These are phyloP conservation scores for Brachyrhaphis roseni DNA, from an alignment of 2,797 vertebrate genomes.

Conservation along the genomic window DNA sequence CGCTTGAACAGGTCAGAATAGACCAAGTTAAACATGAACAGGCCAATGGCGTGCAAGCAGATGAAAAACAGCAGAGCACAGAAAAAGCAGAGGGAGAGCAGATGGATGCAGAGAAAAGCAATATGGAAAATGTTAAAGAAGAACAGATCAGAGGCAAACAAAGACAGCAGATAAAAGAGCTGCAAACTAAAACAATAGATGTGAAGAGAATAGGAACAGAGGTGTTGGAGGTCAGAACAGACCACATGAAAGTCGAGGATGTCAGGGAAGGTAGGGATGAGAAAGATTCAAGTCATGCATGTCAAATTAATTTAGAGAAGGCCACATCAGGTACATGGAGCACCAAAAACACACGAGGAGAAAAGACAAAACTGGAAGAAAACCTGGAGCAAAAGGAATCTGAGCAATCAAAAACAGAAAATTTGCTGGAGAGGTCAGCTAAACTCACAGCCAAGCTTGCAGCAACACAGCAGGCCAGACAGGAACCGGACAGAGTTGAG, in stretches of 20 bases:
- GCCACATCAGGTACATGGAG: neutral
- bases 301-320: slow-evolving; percentile 17
- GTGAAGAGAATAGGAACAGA: slow-evolving; percentile 11
- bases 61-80: slow-evolving; percentile 17
- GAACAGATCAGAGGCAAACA: slow-evolving; percentile 39
- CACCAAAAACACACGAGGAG: slow-evolving; percentile 11
- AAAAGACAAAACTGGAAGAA: slow-evolving; percentile 24
- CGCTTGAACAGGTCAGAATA: slow-evolving; percentile 23
- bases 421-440: slow-evolving; percentile 27
- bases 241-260: slow-evolving; percentile 24
- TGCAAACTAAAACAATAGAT: slow-evolving; percentile 31
- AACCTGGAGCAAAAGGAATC: slow-evolving; percentile 17
- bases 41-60: slow-evolving; percentile 38
- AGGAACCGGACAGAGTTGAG: slow-evolving; percentile 65
- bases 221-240: slow-evolving; percentile 24
- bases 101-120: slow-evolving; percentile 31
- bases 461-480: slow-evolving; percentile 38
- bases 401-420: slow-evolving; percentile 42
- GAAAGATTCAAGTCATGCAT: neutral
- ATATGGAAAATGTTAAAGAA: slow-evolving; percentile 36
- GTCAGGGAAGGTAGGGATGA: slow-evolving; percentile 20
- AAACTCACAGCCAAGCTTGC: slow-evolving; percentile 39
- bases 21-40: slow-evolving; percentile 43
- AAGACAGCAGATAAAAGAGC: slow-evolving; percentile 23
- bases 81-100: slow-evolving; percentile 29